Evolutionary conservation across 2,888 invertebrate species (phyloP).

Genomic region (Synanthedon myopaeformis): DNA sequence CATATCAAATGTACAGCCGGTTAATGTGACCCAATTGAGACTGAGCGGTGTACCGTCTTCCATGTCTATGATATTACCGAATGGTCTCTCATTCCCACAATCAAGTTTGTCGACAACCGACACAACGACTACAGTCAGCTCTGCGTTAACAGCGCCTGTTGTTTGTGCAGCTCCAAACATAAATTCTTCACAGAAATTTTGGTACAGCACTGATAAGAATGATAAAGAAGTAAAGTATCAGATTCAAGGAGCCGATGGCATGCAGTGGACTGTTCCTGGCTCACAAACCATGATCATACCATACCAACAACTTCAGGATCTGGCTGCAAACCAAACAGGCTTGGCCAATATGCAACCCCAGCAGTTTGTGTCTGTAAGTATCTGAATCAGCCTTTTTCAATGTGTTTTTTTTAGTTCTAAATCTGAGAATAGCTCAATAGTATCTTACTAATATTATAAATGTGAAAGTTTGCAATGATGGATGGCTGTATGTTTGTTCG

Average conservation of each 20-base stretch:
- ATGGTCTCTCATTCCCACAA: conserved; percentile 52
- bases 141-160: conserved; percentile 53
- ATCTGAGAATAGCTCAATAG: too few relatives aligned
- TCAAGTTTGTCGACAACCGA: conserved; percentile 47
- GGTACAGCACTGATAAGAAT: conserved; percentile 57
- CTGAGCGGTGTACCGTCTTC: conserved; percentile 58
- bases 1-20: conserved; percentile 57
- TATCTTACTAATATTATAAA: too few relatives aligned
- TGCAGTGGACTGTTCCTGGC: conserved; percentile 60
- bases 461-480: too few relatives aligned
- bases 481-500: too few relatives aligned
- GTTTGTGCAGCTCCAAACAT: conserved; percentile 60
- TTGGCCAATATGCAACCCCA: conserved; percentile 50
- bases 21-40: conserved; percentile 55
- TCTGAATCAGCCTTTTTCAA: not conserved
- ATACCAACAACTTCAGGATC: conserved; percentile 58
- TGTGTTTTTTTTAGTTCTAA: too few relatives aligned
- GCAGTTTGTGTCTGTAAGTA: conserved; percentile 61
- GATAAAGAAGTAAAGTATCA: conserved; percentile 62
- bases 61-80: conserved; percentile 62
- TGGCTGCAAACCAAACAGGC: conserved; percentile 42
- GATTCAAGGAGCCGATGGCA: conserved; percentile 53
- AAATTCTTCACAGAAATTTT: conserved; percentile 53
- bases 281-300: conserved; percentile 64
- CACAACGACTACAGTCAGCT: conserved; percentile 55